Conservation (phyloP, 2,113 vertebrate genomes). For the Gavialis gangeticus region DNA sequence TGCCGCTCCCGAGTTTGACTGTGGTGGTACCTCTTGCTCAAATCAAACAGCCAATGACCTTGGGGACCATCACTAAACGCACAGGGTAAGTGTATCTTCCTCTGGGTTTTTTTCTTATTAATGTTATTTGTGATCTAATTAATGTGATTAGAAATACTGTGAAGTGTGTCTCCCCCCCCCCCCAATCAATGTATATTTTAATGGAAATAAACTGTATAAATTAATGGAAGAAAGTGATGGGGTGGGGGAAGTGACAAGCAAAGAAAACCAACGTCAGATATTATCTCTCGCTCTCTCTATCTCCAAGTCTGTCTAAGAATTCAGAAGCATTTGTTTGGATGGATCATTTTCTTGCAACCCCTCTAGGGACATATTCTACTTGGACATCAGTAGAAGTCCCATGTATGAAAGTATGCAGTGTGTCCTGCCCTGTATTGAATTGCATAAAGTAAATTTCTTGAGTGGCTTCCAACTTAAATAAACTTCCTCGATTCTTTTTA, state of each 20-base stretch:
- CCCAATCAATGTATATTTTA: neutral
- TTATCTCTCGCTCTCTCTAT: too few species aligned
- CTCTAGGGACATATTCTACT: neutral
- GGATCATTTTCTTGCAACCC: constrained; percentile 1
- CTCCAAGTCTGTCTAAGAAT: neutral
- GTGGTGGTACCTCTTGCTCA: constrained; percentile 94
- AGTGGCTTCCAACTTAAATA: neutral
- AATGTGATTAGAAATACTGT: neutral
- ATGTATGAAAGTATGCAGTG: constrained; percentile 31
- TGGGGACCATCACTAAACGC: constrained; percentile 97
- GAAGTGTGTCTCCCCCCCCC: constrained; percentile 50
- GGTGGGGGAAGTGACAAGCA: neutral
- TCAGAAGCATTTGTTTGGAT: neutral
- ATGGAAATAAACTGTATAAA: neutral
- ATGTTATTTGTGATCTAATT: neutral
- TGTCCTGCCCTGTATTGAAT: constrained; percentile 47
- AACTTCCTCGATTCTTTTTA: neutral
- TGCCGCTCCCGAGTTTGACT: constrained; percentile 91
- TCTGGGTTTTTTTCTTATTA: neutral
- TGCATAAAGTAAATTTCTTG: neutral
- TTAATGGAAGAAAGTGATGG: neutral
- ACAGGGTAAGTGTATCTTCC: constrained; percentile 87
- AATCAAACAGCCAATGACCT: constrained; percentile 97
- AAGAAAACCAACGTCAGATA: constrained; percentile 28
- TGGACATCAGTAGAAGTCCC: neutral